These are phyloP conservation scores for Andrena dorsata DNA, from an alignment of 2,888 invertebrate species.

Conservation along the genomic window DNA sequence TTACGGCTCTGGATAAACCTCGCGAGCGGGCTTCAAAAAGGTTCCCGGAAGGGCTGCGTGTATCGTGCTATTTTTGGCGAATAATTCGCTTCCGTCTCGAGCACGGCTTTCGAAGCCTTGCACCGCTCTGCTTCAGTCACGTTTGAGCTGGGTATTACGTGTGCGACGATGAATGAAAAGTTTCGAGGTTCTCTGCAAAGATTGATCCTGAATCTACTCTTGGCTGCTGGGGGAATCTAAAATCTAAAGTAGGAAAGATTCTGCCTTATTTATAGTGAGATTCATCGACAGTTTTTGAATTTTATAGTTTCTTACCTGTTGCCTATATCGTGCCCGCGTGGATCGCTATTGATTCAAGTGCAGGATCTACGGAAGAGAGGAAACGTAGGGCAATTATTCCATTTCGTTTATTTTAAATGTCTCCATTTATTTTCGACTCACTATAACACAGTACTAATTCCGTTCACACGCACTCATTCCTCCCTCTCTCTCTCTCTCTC, in stretches of 20 bases:
- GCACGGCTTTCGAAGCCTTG: constrained; percentile 25
- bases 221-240: too few species aligned
- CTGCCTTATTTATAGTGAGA: too few species aligned
- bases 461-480: constrained; percentile 49
- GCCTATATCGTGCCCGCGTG: not conserved
- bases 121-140: not conserved
- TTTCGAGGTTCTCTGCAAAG: too few species aligned
- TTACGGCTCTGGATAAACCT: constrained; percentile 79
- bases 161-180: constrained; percentile 35
- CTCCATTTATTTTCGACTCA: constrained; percentile 83
- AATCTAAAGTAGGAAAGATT: too few species aligned
- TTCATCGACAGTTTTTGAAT: too few species aligned
- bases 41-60: constrained; percentile 78
- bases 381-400: constrained; percentile 24
- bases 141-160: not conserved
- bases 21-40: constrained; percentile 80
- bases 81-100: constrained; percentile 78
- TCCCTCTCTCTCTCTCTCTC: not conserved
- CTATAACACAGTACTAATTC: constrained; percentile 75
- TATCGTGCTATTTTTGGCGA: constrained; percentile 77
- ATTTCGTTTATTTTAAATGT: constrained; percentile 68
- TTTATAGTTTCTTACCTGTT: constrained; percentile 15
- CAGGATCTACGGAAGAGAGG: not conserved
- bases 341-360: not conserved
- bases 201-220: too few species aligned